These are phyloP conservation scores for Trissolcus basalis DNA, from an alignment of 1,140 invertebrate genomes.

Conservation along the genomic window DNA sequence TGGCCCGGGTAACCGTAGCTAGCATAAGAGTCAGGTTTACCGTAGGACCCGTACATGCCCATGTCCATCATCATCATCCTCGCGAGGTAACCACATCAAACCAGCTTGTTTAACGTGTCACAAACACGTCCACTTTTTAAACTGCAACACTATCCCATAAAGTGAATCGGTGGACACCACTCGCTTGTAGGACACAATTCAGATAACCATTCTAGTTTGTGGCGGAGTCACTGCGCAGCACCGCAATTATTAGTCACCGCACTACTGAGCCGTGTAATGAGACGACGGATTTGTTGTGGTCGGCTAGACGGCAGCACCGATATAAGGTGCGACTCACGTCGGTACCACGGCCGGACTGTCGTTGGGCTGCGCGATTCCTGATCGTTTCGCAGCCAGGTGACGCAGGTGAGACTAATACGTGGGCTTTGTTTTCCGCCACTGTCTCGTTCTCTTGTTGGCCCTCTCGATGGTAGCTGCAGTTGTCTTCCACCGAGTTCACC, in stretches of 20 bases:
- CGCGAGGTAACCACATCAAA: slow-evolving; percentile 63
- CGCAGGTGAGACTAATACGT: slow-evolving; percentile 68
- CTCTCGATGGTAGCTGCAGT: slow-evolving; percentile 31
- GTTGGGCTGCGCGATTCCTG: slow-evolving; percentile 56
- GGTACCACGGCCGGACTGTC: slow-evolving; percentile 65
- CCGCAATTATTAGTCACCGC: background rate
- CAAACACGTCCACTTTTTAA: slow-evolving; percentile 9
- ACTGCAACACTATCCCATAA: slow-evolving; percentile 6
- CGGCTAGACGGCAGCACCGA: slow-evolving; percentile 13
- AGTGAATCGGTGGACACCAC: too few relatives aligned
- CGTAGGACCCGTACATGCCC: slow-evolving; percentile 82
- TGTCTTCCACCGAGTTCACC: slow-evolving; percentile 36
- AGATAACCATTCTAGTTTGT: too few relatives aligned
- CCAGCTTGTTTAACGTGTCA: slow-evolving; percentile 34
- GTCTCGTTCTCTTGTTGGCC: slow-evolving; percentile 36
- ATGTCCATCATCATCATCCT: slow-evolving; percentile 84
- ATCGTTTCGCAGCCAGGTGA: slow-evolving; percentile 61
- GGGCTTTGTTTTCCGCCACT: slow-evolving; percentile 55
- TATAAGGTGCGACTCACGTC: slow-evolving; percentile 52
- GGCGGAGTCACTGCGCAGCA: too few relatives aligned
- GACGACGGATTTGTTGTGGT: background rate
- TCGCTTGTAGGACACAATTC: too few relatives aligned
- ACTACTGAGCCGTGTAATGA: background rate
- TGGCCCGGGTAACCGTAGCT: slow-evolving; percentile 71
- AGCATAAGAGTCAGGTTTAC: slow-evolving; percentile 76